Conservation (phyloP, 2,888 invertebrate genomes). For the Aporophyla nigra region DNA sequence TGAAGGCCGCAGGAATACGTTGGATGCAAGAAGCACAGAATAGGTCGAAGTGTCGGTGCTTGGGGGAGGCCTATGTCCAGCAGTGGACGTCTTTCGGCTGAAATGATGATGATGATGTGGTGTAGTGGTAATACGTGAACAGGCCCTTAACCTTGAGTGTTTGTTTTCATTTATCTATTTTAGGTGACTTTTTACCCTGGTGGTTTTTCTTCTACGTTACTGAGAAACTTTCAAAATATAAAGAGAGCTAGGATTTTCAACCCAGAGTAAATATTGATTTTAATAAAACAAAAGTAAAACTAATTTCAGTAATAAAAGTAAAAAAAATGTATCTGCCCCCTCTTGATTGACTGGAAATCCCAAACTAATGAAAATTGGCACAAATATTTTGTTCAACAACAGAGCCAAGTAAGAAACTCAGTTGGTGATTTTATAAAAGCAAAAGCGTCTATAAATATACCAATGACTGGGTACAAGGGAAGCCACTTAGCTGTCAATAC, state of each 20-base stretch:
- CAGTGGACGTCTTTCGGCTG: too few relatives aligned
- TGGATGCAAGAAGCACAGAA: too few relatives aligned
- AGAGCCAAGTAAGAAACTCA: constrained; percentile 24
- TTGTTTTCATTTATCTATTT: not conserved
- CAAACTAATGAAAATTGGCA: not conserved
- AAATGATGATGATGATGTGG: too few relatives aligned
- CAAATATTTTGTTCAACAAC: constrained; percentile 37
- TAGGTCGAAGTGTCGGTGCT: too few relatives aligned
- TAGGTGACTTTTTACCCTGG: too few relatives aligned
- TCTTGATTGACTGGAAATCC: not conserved
- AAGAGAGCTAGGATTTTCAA: not conserved
- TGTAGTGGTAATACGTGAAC: not conserved
- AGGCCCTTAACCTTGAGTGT: not conserved
- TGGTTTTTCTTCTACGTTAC: not conserved
- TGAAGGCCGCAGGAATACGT: too few relatives aligned
- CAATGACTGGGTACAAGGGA: constrained; percentile 40
- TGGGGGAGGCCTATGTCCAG: too few relatives aligned
- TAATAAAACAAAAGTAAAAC: not conserved
- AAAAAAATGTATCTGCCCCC: not conserved
- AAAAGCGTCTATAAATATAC: constrained; percentile 37
- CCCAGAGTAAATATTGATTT: not conserved
- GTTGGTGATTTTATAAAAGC: constrained; percentile 32
- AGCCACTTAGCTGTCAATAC: constrained; percentile 40
- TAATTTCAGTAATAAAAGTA: not conserved
- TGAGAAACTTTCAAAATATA: not conserved